phyloP scores from a whole-genome alignment of 2,113 vertebrate species.

The Suncus etruscus region DNA sequence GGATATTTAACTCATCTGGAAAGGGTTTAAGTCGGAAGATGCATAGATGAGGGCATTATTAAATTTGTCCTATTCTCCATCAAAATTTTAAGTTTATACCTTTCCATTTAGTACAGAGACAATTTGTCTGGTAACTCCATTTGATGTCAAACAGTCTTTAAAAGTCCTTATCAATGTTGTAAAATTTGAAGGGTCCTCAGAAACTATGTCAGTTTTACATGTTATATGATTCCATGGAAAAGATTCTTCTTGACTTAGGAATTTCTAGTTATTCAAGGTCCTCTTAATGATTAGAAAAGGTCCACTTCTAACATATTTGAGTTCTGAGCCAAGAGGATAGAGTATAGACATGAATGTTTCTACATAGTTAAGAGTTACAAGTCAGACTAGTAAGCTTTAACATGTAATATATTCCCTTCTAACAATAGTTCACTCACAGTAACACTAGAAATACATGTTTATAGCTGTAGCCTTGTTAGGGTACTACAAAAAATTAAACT shows the following conservation, averaged over 20 bases:
- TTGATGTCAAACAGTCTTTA: neutral
- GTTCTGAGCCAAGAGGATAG: neutral
- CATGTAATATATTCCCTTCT: neutral
- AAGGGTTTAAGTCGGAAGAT: neutral
- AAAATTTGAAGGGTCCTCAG: neutral
- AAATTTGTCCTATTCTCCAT: neutral
- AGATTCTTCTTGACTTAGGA: neutral
- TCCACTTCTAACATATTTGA: neutral
- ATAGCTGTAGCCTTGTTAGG: neutral
- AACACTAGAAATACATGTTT: slow-evolving; percentile 11
- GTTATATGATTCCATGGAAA: neutral
- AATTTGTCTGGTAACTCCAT: neutral
- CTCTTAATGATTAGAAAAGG: neutral
- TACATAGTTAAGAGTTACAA: slow-evolving; percentile 9
- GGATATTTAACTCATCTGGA: neutral
- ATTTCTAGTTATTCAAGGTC: neutral
- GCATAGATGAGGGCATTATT: neutral
- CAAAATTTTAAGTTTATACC: neutral
- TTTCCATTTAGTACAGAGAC: neutral
- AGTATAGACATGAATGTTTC: neutral
- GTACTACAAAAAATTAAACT: too few species aligned
- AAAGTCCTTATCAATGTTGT: neutral
- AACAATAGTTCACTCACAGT: neutral
- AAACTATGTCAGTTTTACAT: neutral
- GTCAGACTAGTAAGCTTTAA: neutral